phyloP scores from a whole-genome alignment of 2,113 vertebrate genomes.

The Gambusia affinis region DNA sequence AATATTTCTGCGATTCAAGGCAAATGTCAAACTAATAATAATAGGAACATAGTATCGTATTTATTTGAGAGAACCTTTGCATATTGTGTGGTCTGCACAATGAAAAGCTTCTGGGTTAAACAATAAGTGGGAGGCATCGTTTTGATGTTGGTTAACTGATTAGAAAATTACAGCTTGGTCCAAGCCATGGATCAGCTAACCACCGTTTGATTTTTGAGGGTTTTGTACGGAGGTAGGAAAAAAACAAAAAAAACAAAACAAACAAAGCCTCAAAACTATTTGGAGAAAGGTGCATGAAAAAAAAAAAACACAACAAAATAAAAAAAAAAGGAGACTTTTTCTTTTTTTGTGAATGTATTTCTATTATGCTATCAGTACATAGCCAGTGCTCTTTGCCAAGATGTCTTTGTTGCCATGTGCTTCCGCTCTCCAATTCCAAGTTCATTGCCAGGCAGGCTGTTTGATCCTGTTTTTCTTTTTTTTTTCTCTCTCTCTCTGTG shows the following conservation, averaged over 20 bases:
- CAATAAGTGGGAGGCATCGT: neutral
- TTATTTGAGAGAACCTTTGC: neutral
- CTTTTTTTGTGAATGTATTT: neutral
- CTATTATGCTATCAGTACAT: neutral
- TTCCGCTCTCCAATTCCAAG: constrained; percentile 6
- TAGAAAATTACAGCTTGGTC: neutral
- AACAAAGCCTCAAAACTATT: neutral
- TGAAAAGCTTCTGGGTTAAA: neutral
- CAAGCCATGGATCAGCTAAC: neutral
- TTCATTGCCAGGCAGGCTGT: constrained; percentile 9
- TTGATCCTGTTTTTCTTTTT: constrained; percentile 17
- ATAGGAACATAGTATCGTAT: no score
- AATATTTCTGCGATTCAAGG: no score
- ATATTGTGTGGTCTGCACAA: neutral
- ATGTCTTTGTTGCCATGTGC: constrained; percentile 8
- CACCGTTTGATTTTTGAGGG: neutral
- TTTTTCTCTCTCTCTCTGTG: constrained; percentile 11
- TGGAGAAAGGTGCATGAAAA: no score
- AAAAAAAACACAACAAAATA: neutral
- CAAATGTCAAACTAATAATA: no score
- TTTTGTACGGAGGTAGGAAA: neutral
- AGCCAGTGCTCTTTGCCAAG: constrained; percentile 16
- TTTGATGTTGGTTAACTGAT: neutral
- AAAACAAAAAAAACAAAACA: neutral
- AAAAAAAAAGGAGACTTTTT: neutral